Percentiles rank a stretch among this genome's conserved stretches.
These are phyloP conservation scores for Nomia melanderi DNA, from an alignment of 1,140 invertebrate species.

Conservation along the genomic window DNA sequence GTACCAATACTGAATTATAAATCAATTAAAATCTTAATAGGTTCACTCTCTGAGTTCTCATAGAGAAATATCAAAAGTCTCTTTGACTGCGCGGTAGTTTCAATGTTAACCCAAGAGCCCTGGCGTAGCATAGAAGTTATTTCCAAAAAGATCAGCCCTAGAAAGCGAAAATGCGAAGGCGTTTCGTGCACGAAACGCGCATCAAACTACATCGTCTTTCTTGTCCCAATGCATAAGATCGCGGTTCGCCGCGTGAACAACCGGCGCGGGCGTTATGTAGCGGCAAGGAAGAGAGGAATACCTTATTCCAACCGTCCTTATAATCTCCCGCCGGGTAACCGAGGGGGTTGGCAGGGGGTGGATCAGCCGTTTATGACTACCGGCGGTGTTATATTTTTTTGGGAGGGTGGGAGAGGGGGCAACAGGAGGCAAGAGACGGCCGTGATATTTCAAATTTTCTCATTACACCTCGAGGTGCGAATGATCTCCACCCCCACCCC, in stretches of 20 bases:
- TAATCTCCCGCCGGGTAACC: constrained; percentile 71
- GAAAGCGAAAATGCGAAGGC: no score
- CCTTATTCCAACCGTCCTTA: constrained; percentile 69
- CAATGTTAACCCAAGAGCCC: no score
- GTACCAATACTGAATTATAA: no score
- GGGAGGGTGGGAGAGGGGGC: not conserved
- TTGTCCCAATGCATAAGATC: constrained; percentile 29
- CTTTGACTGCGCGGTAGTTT: no score
- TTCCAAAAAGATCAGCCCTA: no score
- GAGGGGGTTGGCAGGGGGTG: constrained; percentile 44
- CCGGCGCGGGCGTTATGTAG: not conserved
- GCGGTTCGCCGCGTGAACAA: constrained; percentile 64
- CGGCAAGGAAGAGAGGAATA: constrained; percentile 51
- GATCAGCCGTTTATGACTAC: constrained; percentile 77
- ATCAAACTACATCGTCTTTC: constrained; percentile 22
- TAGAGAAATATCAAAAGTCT: no score
- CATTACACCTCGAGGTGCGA: constrained; percentile 80
- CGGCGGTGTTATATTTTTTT: constrained; percentile 69
- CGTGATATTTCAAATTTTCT: constrained; percentile 82
- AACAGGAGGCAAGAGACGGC: constrained; percentile 53
- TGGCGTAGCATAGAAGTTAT: no score
- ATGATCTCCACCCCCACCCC: constrained; percentile 66
- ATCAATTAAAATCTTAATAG: no score
- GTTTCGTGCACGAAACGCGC: no score
- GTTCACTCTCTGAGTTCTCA: no score